Evolutionary conservation across 2,113 vertebrate genomes (phyloP).

Genomic region (Gobius niger): DNA sequence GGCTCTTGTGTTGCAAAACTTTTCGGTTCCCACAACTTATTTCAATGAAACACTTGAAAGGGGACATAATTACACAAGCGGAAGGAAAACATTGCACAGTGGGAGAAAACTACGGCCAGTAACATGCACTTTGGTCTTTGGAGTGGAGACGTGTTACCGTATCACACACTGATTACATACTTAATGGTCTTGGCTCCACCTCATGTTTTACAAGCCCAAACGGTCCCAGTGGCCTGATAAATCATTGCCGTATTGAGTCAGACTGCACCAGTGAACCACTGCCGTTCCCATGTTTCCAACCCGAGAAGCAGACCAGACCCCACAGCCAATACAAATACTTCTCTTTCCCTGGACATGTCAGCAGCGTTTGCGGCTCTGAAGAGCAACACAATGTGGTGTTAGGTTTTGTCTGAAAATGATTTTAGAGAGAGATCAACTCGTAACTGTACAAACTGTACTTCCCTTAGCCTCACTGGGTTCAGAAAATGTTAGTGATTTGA

Average conservation of each 20-base stretch:
- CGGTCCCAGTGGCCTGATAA: conserved; percentile 72
- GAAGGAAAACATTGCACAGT: conserved; percentile 36
- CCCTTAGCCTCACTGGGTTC: neutral
- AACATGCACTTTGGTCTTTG: conserved; percentile 52
- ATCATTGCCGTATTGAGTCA: conserved; percentile 68
- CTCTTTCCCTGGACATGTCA: conserved; percentile 38
- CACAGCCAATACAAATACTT: conserved; percentile 67
- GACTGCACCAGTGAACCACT: conserved; percentile 71
- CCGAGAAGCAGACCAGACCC: conserved; percentile 43
- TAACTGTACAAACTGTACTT: neutral
- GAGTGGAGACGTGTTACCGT: conserved; percentile 57
- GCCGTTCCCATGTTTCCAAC: conserved; percentile 67
- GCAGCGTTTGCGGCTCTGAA: conserved; percentile 7
- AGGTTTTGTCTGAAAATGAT: neutral
- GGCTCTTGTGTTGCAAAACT: conserved; percentile 29
- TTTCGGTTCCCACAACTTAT: conserved; percentile 58
- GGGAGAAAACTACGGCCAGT: conserved; percentile 46
- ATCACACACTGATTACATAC: conserved; percentile 72
- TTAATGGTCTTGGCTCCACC: conserved; percentile 75
- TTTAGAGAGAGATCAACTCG: neutral
- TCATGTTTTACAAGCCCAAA: conserved; percentile 75
- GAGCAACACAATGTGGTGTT: neutral
- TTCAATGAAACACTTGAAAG: conserved; percentile 37
- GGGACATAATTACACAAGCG: conserved; percentile 49
- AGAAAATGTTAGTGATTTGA: too few relatives aligned